A percentile compares a stretch with the other conserved stretches of the same genome.
These are phyloP conservation scores for Ceratosolen solmsi DNA, from an alignment of 1,140 invertebrate genomes.

Conservation along the genomic window DNA sequence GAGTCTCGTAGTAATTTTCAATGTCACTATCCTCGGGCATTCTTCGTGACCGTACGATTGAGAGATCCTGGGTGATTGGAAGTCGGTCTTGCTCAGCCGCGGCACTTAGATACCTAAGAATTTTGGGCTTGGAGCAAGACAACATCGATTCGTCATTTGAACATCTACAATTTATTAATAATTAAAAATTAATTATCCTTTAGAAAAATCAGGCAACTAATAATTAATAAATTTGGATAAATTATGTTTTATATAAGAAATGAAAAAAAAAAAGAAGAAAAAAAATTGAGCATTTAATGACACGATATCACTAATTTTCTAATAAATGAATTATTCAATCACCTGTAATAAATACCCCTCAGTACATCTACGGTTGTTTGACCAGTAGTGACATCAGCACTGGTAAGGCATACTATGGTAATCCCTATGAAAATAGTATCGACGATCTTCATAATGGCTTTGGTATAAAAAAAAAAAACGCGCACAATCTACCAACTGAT, in stretches of 20 bases:
- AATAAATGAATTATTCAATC: constrained; percentile 34
- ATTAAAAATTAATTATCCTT: too few relatives aligned
- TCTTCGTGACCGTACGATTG: constrained; percentile 78
- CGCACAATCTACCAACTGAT: constrained; percentile 54
- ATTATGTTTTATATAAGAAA: too few relatives aligned
- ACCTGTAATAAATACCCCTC: constrained; percentile 69
- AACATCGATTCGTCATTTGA: constrained; percentile 66
- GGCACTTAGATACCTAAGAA: constrained; percentile 81
- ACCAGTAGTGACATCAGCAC: constrained; percentile 56
- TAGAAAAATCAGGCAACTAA: too few relatives aligned
- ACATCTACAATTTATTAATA: constrained; percentile 59
- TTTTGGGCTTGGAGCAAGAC: constrained; percentile 83
- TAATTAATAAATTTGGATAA: too few relatives aligned
- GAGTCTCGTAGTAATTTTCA: constrained; percentile 61
- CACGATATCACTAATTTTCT: neutral
- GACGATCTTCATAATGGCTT: constrained; percentile 62
- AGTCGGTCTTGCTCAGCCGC: constrained; percentile 80
- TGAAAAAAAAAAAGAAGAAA: too few relatives aligned
- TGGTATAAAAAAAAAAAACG: neutral
- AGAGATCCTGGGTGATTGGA: constrained; percentile 81
- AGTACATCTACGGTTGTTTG: constrained; percentile 64
- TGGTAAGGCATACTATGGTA: constrained; percentile 49
- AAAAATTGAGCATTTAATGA: too few relatives aligned
- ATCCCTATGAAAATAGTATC: constrained; percentile 58
- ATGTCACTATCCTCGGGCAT: constrained; percentile 70